phyloP scores from a whole-genome alignment of 2,888 invertebrate species.

The Mythimna impura region DNA sequence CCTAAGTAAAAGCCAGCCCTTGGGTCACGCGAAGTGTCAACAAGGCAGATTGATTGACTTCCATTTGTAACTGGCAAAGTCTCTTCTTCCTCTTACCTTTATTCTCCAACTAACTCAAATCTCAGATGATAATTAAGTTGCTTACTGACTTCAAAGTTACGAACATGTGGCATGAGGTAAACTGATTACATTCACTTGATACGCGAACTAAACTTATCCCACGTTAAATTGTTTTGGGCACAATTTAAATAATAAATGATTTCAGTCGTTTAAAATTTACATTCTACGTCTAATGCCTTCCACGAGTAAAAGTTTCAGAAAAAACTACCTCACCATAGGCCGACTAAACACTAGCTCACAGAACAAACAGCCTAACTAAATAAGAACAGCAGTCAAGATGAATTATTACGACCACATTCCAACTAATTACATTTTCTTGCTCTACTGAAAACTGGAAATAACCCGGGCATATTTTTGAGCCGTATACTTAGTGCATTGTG shows the following conservation, averaged over 20 bases:
- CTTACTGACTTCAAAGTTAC: background rate
- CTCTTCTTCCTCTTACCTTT: background rate
- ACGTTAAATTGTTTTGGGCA: background rate
- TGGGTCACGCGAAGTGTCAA: too few species aligned
- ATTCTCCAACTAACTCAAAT: background rate
- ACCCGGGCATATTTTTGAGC: background rate
- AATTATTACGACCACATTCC: conserved; percentile 32
- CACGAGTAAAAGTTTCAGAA: background rate
- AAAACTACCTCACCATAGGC: background rate
- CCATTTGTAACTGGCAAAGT: too few species aligned
- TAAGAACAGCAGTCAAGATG: conserved; percentile 2
- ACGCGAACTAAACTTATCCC: background rate
- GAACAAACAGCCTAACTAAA: conserved; percentile 14
- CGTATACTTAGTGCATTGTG: conserved; percentile 4
- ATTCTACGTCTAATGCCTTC: background rate
- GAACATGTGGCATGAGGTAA: background rate
- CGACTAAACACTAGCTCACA: conserved; percentile 1
- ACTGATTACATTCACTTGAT: background rate
- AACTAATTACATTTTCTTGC: conserved; percentile 21
- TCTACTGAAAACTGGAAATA: conserved; percentile 12
- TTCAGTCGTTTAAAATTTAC: background rate
- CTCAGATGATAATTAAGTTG: background rate
- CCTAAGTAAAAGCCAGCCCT: too few species aligned
- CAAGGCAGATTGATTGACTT: too few species aligned
- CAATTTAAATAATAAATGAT: background rate